Base-by-base conservation (phyloP, 2,797 vertebrate species). In the Balearica regulorum region DNA sequence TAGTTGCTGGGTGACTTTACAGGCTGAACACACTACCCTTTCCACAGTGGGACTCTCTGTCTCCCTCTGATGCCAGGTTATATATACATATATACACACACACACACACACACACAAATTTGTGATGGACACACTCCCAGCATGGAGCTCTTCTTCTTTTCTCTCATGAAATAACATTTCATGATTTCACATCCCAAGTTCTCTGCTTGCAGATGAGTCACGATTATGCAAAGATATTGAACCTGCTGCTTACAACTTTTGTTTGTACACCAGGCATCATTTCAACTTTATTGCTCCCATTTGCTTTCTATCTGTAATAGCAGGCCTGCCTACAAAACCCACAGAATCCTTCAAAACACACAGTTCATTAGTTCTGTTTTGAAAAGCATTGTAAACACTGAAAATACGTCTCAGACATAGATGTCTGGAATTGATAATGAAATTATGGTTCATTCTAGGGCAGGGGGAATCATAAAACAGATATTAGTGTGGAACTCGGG, bases 281-380 rank as follows among this genome's bases (percentile, higher is more conserved):
- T 96, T 82, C 87, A 60, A 60, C 80, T 96, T 96, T 96, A 96
- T 87, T 94, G 93, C 70, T 96, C 91, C 90, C 93, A 73, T 96
- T 96, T 94, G 83, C 60, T 89, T 90, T 76, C 91, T 73, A 8
- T 82, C 85, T 95, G 85, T 62, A 53, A 70, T 41, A 91, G 76
- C 91, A 89, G 77, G 22, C 66, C 68, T 90, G 87, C 58, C 87
- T 91, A 29, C 93, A 80, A 95, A 90, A 13, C 79, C 83, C 66
- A 62, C 66, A 46, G 85, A 94, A 94, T 82, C 73, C 73, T 90
- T 72, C 82, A 91, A 93, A 94, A 70, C 77, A 83, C 93, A 91
- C 87, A 89, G 85, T 94, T 97, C 93, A 93, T 96, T 96, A 94
- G 94, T 19, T 93, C 73, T 93, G 76, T 93, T 95, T 94, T 90